Evolutionary conservation across 2,113 vertebrate species (phyloP), one percentile per base, ranked within the genome.

Genomic region (Promerops cafer): DNA sequence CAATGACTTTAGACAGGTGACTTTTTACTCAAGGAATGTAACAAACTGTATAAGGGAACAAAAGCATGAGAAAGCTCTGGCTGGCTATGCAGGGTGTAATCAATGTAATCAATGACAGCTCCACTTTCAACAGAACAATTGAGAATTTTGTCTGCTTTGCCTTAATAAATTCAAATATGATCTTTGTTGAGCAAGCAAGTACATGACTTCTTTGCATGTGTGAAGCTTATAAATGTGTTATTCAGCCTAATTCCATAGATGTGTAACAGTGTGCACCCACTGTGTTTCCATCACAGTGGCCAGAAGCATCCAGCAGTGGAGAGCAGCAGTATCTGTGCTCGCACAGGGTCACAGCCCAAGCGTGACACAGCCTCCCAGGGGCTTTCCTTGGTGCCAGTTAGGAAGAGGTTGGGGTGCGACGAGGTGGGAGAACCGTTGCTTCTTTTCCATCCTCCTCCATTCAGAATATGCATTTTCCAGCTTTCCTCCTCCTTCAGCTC

Each of bases 371-470:
- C 27, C 31, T 44, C 71, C 13, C 61, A 42, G 33, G 47, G 4
- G 6, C 14, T 64, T 27, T 40, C 39, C 66, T 74, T n/a, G 28
- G 11, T 13, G 0, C n/a, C n/a, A 23, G 7, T 35, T 22, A 22
- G 40, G 14, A 65, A 65, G 45, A 87, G 26, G 42, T 47, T 84
- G 83, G 77, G 49, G 52, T 66, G n/a, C 16, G 24, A 11, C 1
- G 0, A 72, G 16, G 16, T 35, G 24, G 44, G 28, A 69, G 39
- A 87, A 26, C 10, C 0, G 0, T 22, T 57, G 42, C 50, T 54
- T 30, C 56, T 79, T 56, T 54, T 31, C 39, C 39, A 21, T 40
- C 35, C 30, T 81, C 24, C 17, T 53, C 30, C 17, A 7, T 39
- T 47, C 42, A 39, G 31, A 16, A 4, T 17, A 21, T 33, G 22